Percentiles rank a stretch among this genome's conserved stretches.
Evolutionary conservation across 2,888 invertebrate species (phyloP).

Genomic region (Chironomus tentans): DNA sequence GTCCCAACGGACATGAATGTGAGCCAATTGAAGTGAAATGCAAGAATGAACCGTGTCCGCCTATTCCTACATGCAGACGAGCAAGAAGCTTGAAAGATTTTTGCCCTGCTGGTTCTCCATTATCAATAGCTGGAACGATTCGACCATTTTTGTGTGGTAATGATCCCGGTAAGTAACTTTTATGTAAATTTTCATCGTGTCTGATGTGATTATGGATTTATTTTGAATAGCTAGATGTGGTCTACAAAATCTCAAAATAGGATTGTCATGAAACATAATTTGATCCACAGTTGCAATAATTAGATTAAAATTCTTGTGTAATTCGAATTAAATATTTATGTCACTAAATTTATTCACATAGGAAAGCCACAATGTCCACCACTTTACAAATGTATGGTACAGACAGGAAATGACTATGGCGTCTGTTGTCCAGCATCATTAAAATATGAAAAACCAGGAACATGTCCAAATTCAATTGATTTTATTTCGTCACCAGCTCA

Average conservation of each 20-base stretch:
- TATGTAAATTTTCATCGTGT: background rate
- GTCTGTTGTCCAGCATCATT: slow-evolving; percentile 76
- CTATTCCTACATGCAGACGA: slow-evolving; percentile 72
- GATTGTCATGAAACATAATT: too few relatives aligned
- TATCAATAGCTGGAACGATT: slow-evolving; percentile 61
- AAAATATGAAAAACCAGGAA: slow-evolving; percentile 66
- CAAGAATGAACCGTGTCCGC: slow-evolving; percentile 70
- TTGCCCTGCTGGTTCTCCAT: slow-evolving; percentile 66
- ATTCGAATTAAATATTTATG: background rate
- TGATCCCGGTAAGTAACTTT: slow-evolving; percentile 48
- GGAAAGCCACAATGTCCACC: slow-evolving; percentile 72
- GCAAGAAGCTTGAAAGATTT: slow-evolving; percentile 67
- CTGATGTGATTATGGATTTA: too few relatives aligned
- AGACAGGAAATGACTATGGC: slow-evolving; percentile 74
- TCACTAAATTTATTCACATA: background rate
- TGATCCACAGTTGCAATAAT: background rate
- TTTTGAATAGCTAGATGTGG: too few relatives aligned
- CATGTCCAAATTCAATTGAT: slow-evolving; percentile 53
- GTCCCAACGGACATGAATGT: slow-evolving; percentile 67
- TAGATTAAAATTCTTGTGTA: background rate
- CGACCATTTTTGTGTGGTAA: slow-evolving; percentile 75
- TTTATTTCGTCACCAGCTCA: slow-evolving; percentile 38
- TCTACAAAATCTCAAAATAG: too few relatives aligned
- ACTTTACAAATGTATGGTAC: slow-evolving; percentile 68
- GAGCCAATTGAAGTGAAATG: slow-evolving; percentile 72